Conservation (phyloP, 1,140 invertebrate genomes). For the Leptopilina boulardi region DNA sequence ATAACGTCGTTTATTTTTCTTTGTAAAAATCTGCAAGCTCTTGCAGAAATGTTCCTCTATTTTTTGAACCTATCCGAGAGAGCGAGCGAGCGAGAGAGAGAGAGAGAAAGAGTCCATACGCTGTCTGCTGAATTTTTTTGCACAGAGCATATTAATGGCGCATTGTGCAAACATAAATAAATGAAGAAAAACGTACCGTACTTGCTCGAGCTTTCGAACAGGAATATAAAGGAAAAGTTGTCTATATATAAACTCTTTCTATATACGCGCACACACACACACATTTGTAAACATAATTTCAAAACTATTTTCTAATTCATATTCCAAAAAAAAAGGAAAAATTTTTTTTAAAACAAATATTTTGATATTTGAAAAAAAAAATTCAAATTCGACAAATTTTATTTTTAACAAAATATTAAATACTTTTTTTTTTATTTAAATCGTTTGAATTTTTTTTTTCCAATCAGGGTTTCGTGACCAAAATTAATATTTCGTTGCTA, state of each 20-base stretch:
- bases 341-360: too few relatives aligned
- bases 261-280: background rate
- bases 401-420: too few relatives aligned
- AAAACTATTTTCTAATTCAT: background rate
- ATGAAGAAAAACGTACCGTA: background rate
- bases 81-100: too few relatives aligned
- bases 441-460: too few relatives aligned
- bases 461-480: too few relatives aligned
- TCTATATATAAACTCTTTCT: background rate
- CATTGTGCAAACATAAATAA: constrained; percentile 30
- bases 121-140: constrained; percentile 22
- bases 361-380: too few relatives aligned
- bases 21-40: constrained; percentile 30
- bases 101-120: too few relatives aligned
- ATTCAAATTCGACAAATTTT: too few relatives aligned
- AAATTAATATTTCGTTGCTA: too few relatives aligned
- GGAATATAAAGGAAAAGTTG: background rate
- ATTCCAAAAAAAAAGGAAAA: too few relatives aligned
- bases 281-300: background rate
- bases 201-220: constrained; percentile 12
- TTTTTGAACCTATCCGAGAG: constrained; percentile 10
- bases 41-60: constrained; percentile 16
- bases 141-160: constrained; percentile 17
- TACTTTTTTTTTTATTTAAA: too few relatives aligned
- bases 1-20: constrained; percentile 22